phyloP scores from a whole-genome alignment of 1,140 invertebrate species.

The Cheumatopsyche charites region DNA sequence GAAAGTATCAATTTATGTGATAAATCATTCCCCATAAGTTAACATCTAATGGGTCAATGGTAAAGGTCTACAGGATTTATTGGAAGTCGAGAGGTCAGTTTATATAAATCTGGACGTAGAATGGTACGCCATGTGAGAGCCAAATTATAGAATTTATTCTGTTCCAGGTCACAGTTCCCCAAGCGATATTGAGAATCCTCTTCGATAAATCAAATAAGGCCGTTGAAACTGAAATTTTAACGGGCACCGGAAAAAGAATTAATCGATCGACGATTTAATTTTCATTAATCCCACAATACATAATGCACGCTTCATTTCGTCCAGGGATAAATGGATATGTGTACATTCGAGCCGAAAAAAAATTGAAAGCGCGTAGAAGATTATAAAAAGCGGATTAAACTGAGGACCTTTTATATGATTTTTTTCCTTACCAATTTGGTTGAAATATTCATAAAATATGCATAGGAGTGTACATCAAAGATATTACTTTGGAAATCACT shows the following conservation, averaged over 20 bases:
- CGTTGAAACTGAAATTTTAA: slow-evolving; percentile 17
- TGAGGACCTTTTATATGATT: no score
- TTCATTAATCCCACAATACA: no score
- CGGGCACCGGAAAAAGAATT: slow-evolving; percentile 2
- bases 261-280: no score
- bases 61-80: slow-evolving; percentile 42
- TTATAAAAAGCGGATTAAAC: no score
- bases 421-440: no score
- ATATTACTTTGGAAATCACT: slow-evolving; percentile 18
- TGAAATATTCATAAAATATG: neutral
- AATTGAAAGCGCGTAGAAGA: no score
- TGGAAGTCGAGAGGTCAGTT: slow-evolving; percentile 44
- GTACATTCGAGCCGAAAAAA: no score
- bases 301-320: no score
- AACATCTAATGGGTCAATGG: slow-evolving; percentile 28
- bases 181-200: slow-evolving; percentile 24
- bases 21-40: slow-evolving; percentile 40
- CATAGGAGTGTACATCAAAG: slow-evolving; percentile 5
- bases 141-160: slow-evolving; percentile 40
- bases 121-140: slow-evolving; percentile 20
- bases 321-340: no score
- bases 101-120: slow-evolving; percentile 43
- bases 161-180: slow-evolving; percentile 31
- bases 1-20: slow-evolving; percentile 19
- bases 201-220: slow-evolving; percentile 7